Evolutionary conservation across 1,140 invertebrate species (phyloP).

Genomic region (Drosophila sulfurigaster): DNA sequence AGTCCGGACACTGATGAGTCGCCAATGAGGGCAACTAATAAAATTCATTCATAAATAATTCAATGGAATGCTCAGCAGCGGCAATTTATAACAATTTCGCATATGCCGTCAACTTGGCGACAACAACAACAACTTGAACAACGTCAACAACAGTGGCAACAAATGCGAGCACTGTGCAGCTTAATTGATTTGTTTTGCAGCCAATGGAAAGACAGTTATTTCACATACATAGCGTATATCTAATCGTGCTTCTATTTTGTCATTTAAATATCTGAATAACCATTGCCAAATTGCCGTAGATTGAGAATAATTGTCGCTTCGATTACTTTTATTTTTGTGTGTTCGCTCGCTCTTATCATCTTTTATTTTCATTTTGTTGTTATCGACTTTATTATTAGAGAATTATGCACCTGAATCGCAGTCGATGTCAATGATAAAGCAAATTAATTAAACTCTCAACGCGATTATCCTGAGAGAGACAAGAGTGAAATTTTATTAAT

Average conservation of each 20-base stretch:
- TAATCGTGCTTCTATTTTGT: constrained; percentile 30
- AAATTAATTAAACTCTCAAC: constrained; percentile 18
- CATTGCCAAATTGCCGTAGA: constrained; percentile 73
- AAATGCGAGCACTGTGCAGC: constrained; percentile 40
- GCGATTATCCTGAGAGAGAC: not conserved
- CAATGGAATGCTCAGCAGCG: constrained; percentile 59
- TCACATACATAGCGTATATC: not conserved
- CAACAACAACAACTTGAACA: constrained; percentile 34
- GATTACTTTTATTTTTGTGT: constrained; percentile 4
- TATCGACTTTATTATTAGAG: constrained; percentile 38
- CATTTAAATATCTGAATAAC: constrained; percentile 57
- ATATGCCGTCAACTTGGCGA: constrained; percentile 57
- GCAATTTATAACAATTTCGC: constrained; percentile 82
- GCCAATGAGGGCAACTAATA: constrained; percentile 81
- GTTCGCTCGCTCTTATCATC: not conserved
- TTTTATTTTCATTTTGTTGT: constrained; percentile 12
- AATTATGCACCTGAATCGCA: constrained; percentile 25
- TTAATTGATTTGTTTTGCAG: constrained; percentile 81
- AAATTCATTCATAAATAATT: constrained; percentile 83
- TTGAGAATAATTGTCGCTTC: constrained; percentile 69
- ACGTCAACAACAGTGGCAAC: constrained; percentile 26
- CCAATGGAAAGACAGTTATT: constrained; percentile 56
- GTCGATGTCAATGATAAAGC: constrained; percentile 18
- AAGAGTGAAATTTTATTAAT: not conserved
- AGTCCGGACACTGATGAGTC: constrained; percentile 77